phyloP scores from a whole-genome alignment of 2,113 vertebrate genomes.

The Anguilla japonica region DNA sequence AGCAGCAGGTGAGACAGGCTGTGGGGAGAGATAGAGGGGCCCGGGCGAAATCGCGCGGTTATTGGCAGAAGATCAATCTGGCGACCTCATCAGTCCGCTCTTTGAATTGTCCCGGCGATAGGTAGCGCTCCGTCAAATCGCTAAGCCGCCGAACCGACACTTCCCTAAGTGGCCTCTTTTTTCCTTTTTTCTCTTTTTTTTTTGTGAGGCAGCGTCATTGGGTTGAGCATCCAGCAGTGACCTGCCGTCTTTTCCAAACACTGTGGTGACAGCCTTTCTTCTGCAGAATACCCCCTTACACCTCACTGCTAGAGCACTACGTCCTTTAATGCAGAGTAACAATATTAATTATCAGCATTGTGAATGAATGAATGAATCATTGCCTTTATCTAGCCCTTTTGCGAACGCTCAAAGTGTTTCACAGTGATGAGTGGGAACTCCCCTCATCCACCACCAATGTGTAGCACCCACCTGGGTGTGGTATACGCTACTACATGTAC shows the following conservation, averaged over 20 bases:
- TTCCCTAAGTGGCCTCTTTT: not conserved
- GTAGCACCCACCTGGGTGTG: not conserved
- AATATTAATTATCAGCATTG: no score
- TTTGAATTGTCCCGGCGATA: not conserved
- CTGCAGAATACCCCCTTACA: not conserved
- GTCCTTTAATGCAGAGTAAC: not conserved
- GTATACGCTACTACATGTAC: not conserved
- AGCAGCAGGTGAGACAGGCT: not conserved
- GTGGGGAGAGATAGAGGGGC: no score
- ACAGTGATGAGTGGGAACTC: no score
- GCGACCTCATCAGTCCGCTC: not conserved
- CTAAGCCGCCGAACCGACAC: not conserved
- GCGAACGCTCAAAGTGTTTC: no score
- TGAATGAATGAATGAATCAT: no score
- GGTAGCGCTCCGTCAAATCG: not conserved
- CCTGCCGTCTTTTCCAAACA: not conserved
- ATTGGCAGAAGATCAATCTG: slow-evolving; percentile 6
- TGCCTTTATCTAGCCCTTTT: no score
- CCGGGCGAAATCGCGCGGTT: not conserved
- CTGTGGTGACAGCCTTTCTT: no score
- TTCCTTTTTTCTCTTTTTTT: no score
- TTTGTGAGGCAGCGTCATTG: not conserved
- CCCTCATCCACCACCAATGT: no score
- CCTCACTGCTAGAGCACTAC: not conserved
- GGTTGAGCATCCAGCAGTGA: no score